Percentiles rank a stretch among this genome's conserved stretches.
phyloP scores from a whole-genome alignment of 2,888 invertebrate genomes.

The Loripinus fragilis region DNA sequence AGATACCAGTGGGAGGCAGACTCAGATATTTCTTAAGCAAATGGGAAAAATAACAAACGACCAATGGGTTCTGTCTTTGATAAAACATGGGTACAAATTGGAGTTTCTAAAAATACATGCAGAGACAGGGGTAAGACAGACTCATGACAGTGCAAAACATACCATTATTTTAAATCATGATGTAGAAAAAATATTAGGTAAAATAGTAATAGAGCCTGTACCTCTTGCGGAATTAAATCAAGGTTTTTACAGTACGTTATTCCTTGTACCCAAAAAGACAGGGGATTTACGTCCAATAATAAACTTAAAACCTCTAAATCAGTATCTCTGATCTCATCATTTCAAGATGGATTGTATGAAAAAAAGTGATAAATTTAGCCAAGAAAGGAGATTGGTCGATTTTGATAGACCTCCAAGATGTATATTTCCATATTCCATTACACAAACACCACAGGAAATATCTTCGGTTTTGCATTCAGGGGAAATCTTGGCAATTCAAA shows the following conservation, averaged over 20 bases:
- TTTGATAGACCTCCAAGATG: no score
- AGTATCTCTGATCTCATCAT: slow-evolving; percentile 30
- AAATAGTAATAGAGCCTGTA: slow-evolving; percentile 3
- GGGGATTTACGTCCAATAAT: slow-evolving; percentile 29
- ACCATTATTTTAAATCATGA: not conserved
- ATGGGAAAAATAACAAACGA: slow-evolving; percentile 29
- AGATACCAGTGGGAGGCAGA: slow-evolving; percentile 47
- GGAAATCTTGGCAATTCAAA: no score
- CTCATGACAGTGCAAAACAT: slow-evolving; percentile 8
- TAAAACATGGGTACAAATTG: slow-evolving; percentile 17
- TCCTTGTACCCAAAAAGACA: slow-evolving; percentile 14
- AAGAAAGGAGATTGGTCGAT: no score
- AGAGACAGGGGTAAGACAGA: not conserved
- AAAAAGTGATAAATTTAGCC: slow-evolving; percentile 21
- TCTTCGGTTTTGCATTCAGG: no score
- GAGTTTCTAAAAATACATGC: slow-evolving; percentile 6
- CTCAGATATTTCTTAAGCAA: slow-evolving; percentile 12
- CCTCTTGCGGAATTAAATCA: slow-evolving; percentile 9
- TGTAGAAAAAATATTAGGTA: not conserved
- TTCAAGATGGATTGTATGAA: slow-evolving; percentile 40
- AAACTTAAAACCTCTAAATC: slow-evolving; percentile 36
- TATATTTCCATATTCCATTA: no score
- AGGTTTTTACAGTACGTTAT: slow-evolving; percentile 50
- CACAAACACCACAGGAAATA: no score
- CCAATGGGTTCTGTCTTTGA: slow-evolving; percentile 15